These are phyloP conservation scores for Taenioides sp. DNA, from an alignment of 2,797 vertebrate species.

Conservation along the genomic window DNA sequence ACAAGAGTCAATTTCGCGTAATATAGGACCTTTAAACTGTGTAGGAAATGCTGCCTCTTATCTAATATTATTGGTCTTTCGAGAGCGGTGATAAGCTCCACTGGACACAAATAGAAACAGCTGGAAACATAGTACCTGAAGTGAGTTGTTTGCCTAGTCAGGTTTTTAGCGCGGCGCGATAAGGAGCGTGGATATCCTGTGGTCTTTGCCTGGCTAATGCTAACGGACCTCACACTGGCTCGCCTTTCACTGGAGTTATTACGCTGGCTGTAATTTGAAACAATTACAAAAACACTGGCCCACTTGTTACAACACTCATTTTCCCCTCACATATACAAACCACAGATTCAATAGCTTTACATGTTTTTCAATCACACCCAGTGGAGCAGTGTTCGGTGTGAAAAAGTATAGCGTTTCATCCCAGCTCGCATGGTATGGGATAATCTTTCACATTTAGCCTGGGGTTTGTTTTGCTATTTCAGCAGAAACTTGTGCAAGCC, in stretches of 20 bases:
- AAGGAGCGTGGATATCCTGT: conserved; percentile 70
- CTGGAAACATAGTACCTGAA: conserved; percentile 47
- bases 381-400: conserved; percentile 80
- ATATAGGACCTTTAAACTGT: conserved; percentile 44
- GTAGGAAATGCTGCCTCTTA: conserved; percentile 60
- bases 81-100: conserved; percentile 49
- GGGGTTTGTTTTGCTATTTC: conserved; percentile 85
- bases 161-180: conserved; percentile 42
- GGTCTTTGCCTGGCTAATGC: conserved; percentile 67
- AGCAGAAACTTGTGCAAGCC: conserved; percentile 82
- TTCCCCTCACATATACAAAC: conserved; percentile 78
- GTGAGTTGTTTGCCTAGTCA: conserved; percentile 62
- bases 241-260: conserved; percentile 74
- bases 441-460: conserved; percentile 84
- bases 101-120: conserved; percentile 60
- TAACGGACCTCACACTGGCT: conserved; percentile 67
- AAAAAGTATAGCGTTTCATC: conserved; percentile 82
- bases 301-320: conserved; percentile 83
- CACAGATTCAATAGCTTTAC: conserved; percentile 82
- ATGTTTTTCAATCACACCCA: conserved; percentile 83
- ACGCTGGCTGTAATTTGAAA: conserved; percentile 80
- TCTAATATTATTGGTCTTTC: conserved; percentile 51
- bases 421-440: conserved; percentile 79
- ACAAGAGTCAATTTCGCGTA: too few species aligned
- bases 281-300: conserved; percentile 81